Evolutionary conservation across 2,797 vertebrate genomes (phyloP), one percentile per base, ranked within the genome.

Genomic region (Gobionotothen gibberifrons): DNA sequence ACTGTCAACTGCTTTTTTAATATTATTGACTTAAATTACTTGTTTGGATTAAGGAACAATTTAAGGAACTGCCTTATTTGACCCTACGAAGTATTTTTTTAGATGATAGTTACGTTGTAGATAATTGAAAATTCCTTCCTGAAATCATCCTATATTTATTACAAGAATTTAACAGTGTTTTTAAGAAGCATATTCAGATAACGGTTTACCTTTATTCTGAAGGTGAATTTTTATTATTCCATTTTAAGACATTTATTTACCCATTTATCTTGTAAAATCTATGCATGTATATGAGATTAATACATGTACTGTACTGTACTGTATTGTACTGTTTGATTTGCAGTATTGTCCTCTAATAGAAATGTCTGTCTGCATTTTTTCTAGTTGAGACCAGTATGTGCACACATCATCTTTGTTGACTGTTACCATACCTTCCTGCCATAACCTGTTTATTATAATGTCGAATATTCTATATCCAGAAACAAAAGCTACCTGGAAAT

Each of bases 201-300:
- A 82, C 36, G 3, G 74, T 82, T 75, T 49, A 76, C 70, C 48
- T 76, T 76, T 62, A 39, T 72, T 83, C 16, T 71, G 8, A 57
- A 69, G 12, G 59, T 66, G 58, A 77, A 49, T 76, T 83, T 85
- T 87, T 78, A 72, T 77, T 49, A 63, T 79, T 81, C 13, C 43
- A 62, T 75, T 76, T 83, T 66, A 70, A 75, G 65, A 60, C 36
- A 74, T 82, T 75, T 81, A 67, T 89, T 89, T 76, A 81, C 76
- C 69, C 52, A 44, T 90, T 79, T 84, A 61, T 81, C 71, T 74
- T 72, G 66, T 48, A 69, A 57, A 73, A 85, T 84, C 92, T 93
- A 93, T 93, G 92, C 93, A 93, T 93, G 91, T 79, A 63, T 52
- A 78, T 77, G 56, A 85, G 75, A 83, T 58, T 80, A 60, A 76